These are phyloP conservation scores for Polydrusus pterygomalis DNA, from an alignment of 2,888 invertebrate species.

Conservation along the genomic window DNA sequence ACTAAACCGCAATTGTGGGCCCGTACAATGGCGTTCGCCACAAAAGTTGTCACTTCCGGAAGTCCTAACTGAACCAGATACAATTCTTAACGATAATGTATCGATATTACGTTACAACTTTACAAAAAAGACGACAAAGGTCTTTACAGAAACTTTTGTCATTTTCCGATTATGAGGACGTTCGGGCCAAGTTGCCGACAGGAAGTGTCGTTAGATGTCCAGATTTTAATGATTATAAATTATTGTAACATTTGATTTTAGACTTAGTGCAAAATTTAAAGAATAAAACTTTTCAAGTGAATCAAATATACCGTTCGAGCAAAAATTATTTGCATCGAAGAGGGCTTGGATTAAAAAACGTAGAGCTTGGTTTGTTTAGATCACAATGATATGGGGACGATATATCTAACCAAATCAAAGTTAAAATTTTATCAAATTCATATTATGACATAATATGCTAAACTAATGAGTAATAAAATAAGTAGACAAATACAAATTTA, in stretches of 20 bases:
- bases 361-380: no score
- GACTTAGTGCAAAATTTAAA: not conserved
- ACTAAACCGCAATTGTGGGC: conserved; percentile 46
- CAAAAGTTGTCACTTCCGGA: conserved; percentile 54
- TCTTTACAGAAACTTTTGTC: conserved; percentile 35
- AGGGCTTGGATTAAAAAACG: no score
- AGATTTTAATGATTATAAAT: conserved; percentile 27
- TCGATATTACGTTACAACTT: conserved; percentile 52
- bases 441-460: no score
- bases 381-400: no score
- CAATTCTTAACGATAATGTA: conserved; percentile 47
- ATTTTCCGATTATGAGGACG: conserved; percentile 36
- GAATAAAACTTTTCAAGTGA: no score
- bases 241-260: conserved; percentile 4
- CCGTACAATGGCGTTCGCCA: conserved; percentile 39
- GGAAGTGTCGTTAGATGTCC: conserved; percentile 34
- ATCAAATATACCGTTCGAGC: no score
- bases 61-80: conserved; percentile 38
- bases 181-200: conserved; percentile 45
- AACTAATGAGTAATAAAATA: no score
- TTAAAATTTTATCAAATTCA: no score
- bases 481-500: no score
- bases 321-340: no score
- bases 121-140: conserved; percentile 33
- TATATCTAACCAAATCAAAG: no score